Percentiles rank a stretch among this genome's conserved stretches.
Conservation (phyloP, 2,888 invertebrate species). For the Mystacides longicornis region DNA sequence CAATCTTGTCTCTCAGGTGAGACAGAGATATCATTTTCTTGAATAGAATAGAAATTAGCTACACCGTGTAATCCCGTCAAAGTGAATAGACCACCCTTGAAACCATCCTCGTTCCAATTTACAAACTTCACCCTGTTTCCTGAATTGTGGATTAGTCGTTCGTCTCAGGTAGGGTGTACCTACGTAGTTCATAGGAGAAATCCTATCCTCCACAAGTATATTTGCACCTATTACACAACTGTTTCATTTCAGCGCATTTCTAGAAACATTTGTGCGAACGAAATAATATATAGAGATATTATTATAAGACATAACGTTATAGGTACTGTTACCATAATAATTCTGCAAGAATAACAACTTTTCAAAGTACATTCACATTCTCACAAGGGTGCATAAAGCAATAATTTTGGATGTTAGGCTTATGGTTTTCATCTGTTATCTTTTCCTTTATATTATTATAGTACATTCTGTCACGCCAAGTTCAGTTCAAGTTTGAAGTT, state of each 20-base stretch:
- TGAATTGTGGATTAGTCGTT: background rate
- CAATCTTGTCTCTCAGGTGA: no score
- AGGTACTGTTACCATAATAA: background rate
- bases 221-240: background rate
- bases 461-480: background rate
- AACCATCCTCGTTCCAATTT: slow-evolving; percentile 2
- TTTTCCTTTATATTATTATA: background rate
- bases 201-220: slow-evolving; percentile 1
- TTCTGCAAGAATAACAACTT: background rate
- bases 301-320: background rate
- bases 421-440: background rate
- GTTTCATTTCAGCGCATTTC: background rate
- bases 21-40: background rate
- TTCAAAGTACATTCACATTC: background rate
- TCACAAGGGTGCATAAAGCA: background rate
- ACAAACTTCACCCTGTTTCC: slow-evolving; percentile 1
- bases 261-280: background rate
- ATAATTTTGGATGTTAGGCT: background rate
- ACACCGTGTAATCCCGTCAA: background rate
- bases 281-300: no score
- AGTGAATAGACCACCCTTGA: background rate
- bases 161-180: background rate
- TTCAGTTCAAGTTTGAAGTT: no score
- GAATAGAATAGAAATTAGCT: slow-evolving; percentile 2
- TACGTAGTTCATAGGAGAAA: background rate